A percentile compares a stretch with the other conserved stretches of the same genome.
phyloP scores from a whole-genome alignment of 2,888 invertebrate species.

The Sarcophaga subvicina region DNA sequence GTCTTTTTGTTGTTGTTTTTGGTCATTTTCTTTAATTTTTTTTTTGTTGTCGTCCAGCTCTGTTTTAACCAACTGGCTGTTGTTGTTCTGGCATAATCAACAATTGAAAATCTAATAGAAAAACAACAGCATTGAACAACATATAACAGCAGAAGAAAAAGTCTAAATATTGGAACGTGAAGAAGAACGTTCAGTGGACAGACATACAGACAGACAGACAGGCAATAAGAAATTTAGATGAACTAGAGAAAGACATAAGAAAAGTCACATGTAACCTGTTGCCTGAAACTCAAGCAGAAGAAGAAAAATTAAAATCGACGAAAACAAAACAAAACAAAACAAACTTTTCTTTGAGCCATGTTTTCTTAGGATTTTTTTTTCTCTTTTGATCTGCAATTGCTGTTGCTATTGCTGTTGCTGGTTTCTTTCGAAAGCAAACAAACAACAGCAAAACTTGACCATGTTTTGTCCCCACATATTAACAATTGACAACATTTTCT shows the following conservation, averaged over 20 bases:
- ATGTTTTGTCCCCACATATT: constrained; percentile 77
- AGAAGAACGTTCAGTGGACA: neutral
- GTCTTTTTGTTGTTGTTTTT: neutral
- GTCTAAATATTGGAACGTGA: neutral
- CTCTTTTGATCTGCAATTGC: constrained; percentile 32
- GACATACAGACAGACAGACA: constrained; percentile 33
- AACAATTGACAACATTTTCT: constrained; percentile 74
- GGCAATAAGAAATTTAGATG: constrained; percentile 22
- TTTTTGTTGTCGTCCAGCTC: too few species aligned
- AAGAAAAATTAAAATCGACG: neutral
- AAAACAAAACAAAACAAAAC: constrained; percentile 34
- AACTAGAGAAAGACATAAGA: constrained; percentile 60
- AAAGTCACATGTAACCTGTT: constrained; percentile 66
- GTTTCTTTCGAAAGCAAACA: constrained; percentile 73
- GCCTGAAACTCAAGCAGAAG: constrained; percentile 46
- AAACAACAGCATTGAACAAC: neutral
- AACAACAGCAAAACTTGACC: constrained; percentile 75
- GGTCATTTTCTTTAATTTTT: neutral
- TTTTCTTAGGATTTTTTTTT: constrained; percentile 26
- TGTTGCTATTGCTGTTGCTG: constrained; percentile 41
- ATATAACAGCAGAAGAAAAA: neutral
- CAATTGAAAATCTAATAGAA: constrained; percentile 50
- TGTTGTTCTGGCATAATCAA: constrained; percentile 58
- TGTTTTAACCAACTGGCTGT: neutral
- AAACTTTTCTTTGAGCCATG: constrained; percentile 51